Evolutionary conservation across 2,797 vertebrate species (phyloP), one percentile per base, ranked within the genome.

Genomic region (Borostomias antarcticus): DNA sequence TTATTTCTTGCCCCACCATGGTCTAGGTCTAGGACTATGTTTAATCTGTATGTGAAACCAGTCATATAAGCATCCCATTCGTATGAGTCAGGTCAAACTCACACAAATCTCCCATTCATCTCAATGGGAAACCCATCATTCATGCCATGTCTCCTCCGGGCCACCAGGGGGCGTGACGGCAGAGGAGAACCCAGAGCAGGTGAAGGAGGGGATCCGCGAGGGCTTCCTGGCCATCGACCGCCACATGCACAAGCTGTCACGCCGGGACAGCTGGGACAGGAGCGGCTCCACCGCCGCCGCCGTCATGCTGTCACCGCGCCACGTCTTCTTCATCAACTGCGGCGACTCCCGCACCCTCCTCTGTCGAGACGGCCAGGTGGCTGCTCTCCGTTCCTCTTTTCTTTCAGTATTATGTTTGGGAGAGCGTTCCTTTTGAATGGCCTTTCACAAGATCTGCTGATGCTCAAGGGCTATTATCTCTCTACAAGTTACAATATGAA

Each of bases 281-380:
- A 89, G 91, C 2, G 84, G 93, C 68, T 63, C 92, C 58, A 92
- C 92, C 0, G 92, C 90, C 0, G 65, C 91, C 0, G 86, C 85
- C 0, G 65, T 92, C 62, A 60, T 95, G 80, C 72, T 93, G 51
- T 92, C 90, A 0, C 89, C 91, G 0, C 65, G 37, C 0, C 65
- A 87, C 71, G 73, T 93, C 75, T 94, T 93, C 82, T 93, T 94
- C 45, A 86, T 93, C 77, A 94, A 94, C 87, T 90, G 94, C 13
- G 91, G 92, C 11, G 89, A 94, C 88, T 93, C 89, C 0, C 88
- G 94, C 59, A 89, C 92, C 2, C 80, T 95, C 67, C 87, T 93
- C 68, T 86, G 93, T 81, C 76, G 79, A 1, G 37, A 86, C 5
- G 80, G 90, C 69, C 56, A 85, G 29, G 85, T 45, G 40, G 40